Base-by-base conservation (phyloP, 2,113 vertebrate species). In the Otis tarda region DNA sequence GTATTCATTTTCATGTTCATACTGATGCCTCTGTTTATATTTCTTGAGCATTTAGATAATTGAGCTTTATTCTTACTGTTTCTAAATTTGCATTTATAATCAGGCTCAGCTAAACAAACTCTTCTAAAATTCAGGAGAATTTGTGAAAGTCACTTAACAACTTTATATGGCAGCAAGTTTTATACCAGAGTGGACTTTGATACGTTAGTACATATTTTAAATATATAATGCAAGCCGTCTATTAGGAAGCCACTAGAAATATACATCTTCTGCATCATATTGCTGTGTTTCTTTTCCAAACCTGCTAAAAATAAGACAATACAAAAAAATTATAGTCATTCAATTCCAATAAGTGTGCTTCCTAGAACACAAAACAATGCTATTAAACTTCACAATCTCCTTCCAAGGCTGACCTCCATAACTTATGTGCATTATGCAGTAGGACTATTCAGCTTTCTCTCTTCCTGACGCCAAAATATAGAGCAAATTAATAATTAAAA, bases 401-500 rank as follows among this genome's bases (percentile, higher is more conserved):
- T 81, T 74, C n/a, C 35, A 78, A 63, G 56, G 21, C 28, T 91
- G 68, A 77, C n/a, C 53, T 88, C 4, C 6, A 35, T 0, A 92
- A 69, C 16, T 43, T 33, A 16, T 9, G 22, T 68, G 28, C 65
- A 59, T 94, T 78, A 67, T 52, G 9, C 37, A 25, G 25, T 49
- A 56, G 25, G 22, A 15, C 18, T 71, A 12, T 19, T 65, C 64
- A 77, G 27, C 12, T 56, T 84, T 67, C 24, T 84, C 7, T 81
- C 49, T 68, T 94, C n/a, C 90, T 59, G 64, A 84, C 0, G 7
- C 74, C 30, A 81, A 89, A 74, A 78, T 71, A 45, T 23, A 25
- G 25, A 59, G 33, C 21, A 67, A 61, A 91, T 84, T 45, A 93
- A 87, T 84, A 84, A 89, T 78, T 95, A 57, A 89, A 83, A 84